Evolutionary conservation across 1,140 invertebrate species (phyloP), one percentile per base, ranked within the genome.

Genomic region (Eumeta japonica): DNA sequence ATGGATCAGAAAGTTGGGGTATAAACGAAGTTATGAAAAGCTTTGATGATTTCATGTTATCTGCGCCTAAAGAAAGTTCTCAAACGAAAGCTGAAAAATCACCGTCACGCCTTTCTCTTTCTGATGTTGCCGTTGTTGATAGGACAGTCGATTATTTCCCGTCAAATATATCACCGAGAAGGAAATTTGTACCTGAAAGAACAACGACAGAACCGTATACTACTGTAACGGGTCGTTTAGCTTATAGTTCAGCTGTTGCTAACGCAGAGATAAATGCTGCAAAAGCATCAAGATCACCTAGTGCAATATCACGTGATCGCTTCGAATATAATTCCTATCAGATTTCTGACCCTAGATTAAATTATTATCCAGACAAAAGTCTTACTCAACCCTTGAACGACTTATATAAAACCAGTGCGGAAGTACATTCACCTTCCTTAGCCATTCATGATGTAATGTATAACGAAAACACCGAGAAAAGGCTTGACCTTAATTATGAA

Each of bases 1-100:
- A 80, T 1, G 80, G 81, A 4, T 81, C 81, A 24, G 85, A 88
- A 44, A 85, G 82, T 53, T 89, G 86, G 86, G 83, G 76, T n/a
- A 85, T 85, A 39, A 82, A 82, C 16, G 82, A 81, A 53, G 81
- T 79, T 65, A 76, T 78, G 46, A 73, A 77, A 52, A 78, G 72
- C 54, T 77, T 80, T 57, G 75, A 79, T 46, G 79, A 81, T 39
- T 66, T 81, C 36, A 65, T 80, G 50, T 53, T 80, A 38, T 56
- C 57, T 2, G 56, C 58, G 37, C 65, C 74, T 32, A 72, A 71
- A 50, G 66, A 75, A 16, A 41, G 54, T 35, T 49, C 18, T 16
- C 33, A 16, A 17, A 10, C 48, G 15, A 50, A 58, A 16, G 53
- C 62, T 45, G 76, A 78, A 19, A 76, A 81, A 49, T 80, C 81